Evolutionary conservation across 2,113 vertebrate species (phyloP).

Genomic region (Carassius gibelio): DNA sequence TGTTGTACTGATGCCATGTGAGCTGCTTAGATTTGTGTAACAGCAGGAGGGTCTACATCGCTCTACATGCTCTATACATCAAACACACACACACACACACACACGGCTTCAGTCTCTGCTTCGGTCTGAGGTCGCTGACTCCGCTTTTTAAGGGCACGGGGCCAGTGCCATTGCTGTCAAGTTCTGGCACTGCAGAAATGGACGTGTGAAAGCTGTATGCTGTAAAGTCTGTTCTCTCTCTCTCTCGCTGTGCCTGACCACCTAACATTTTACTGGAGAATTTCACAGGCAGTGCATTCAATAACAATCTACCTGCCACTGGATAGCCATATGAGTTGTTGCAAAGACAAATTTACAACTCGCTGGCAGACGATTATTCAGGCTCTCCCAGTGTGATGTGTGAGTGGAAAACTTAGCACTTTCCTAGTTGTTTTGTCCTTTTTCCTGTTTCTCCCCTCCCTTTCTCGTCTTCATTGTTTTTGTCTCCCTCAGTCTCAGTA

Average conservation of each 20-base stretch:
- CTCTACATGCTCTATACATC: conserved; percentile 61
- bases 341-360: conserved; percentile 32
- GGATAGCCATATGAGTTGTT: conserved; percentile 37
- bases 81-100: conserved; percentile 59
- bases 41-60: conserved; percentile 49
- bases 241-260: conserved; percentile 7
- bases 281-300: conserved; percentile 36
- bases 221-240: conserved; percentile 36
- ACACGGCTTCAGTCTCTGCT: conserved; percentile 67
- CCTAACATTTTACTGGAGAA: conserved; percentile 32
- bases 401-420: conserved; percentile 18
- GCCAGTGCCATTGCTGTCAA: conserved; percentile 67
- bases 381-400: conserved; percentile 23
- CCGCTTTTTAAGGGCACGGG: conserved; percentile 72
- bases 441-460: conserved; percentile 23
- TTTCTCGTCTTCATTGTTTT: conserved; percentile 24
- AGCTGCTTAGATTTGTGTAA: conserved; percentile 40
- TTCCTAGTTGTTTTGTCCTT: conserved; percentile 15
- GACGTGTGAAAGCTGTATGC: conserved; percentile 59
- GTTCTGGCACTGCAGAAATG: conserved; percentile 54
- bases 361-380: conserved; percentile 30
- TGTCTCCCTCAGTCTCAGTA: conserved; percentile 13
- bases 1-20: conserved; percentile 67
- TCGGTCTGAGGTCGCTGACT: conserved; percentile 73
- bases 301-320: conserved; percentile 48